These are phyloP conservation scores for Cryptus armator DNA, from an alignment of 2,888 invertebrate genomes.

Conservation along the genomic window DNA sequence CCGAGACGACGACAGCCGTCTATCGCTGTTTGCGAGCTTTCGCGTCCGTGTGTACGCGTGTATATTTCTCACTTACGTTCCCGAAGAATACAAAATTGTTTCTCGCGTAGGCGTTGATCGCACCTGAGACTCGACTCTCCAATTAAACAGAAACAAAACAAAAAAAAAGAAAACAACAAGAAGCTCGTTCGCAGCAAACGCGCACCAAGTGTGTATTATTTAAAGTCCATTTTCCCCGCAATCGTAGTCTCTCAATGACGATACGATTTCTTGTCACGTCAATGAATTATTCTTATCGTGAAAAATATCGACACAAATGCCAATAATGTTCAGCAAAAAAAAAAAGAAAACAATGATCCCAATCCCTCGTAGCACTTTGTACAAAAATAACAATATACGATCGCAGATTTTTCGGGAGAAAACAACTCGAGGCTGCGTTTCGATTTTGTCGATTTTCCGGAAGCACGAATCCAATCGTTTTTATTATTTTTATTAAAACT, in stretches of 20 bases:
- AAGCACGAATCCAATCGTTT: too few species aligned
- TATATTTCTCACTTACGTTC: not conserved
- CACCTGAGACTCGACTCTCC: slow-evolving; percentile 46
- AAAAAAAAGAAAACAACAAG: not conserved
- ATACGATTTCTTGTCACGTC: not conserved
- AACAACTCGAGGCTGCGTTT: not conserved
- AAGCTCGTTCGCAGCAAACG: slow-evolving; percentile 6
- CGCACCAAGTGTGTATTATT: slow-evolving; percentile 59
- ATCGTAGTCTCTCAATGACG: not conserved
- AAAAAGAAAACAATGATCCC: not conserved
- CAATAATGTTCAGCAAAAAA: not conserved
- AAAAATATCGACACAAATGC: not conserved
- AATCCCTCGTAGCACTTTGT: not conserved
- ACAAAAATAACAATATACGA: not conserved
- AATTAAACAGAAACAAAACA: not conserved
- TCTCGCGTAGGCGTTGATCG: slow-evolving; percentile 23
- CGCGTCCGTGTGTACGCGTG: slow-evolving; percentile 12
- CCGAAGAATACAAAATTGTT: slow-evolving; percentile 14
- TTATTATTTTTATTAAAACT: too few species aligned
- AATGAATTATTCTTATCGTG: not conserved
- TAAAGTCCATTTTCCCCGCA: slow-evolving; percentile 71
- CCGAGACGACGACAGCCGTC: slow-evolving; percentile 59
- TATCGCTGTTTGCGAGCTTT: slow-evolving; percentile 52
- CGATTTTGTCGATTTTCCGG: not conserved
- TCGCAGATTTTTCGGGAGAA: not conserved